A percentile compares a stretch with the other conserved stretches of the same genome.
These are phyloP conservation scores for Spilosoma lubricipeda DNA, from an alignment of 2,888 invertebrate species.

Conservation along the genomic window DNA sequence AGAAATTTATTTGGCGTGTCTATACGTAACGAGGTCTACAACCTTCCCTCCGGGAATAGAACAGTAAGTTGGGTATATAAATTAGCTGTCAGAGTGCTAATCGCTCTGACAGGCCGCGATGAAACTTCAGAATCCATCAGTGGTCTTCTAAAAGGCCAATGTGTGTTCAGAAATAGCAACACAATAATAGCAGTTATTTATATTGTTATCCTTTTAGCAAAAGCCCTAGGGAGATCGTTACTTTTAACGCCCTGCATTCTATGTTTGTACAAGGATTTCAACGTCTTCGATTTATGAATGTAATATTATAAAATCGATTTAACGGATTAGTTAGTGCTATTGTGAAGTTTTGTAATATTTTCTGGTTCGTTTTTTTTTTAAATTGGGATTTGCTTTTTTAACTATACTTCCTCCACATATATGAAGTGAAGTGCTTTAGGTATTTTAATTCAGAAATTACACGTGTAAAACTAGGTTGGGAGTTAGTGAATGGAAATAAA, in stretches of 20 bases:
- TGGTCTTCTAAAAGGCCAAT: conserved; percentile 79
- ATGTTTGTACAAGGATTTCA: conserved; percentile 66
- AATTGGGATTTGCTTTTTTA: not conserved
- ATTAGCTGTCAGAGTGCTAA: conserved; percentile 85
- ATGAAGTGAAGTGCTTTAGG: not conserved
- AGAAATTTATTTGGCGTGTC: conserved; percentile 58
- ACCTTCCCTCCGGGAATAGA: conserved; percentile 77
- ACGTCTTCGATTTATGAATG: conserved; percentile 50
- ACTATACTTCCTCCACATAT: not conserved
- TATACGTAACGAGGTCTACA: conserved; percentile 61
- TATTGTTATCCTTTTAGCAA: conserved; percentile 79
- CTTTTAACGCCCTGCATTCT: conserved; percentile 68
- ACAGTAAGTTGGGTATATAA: conserved; percentile 85
- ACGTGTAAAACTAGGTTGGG: no score
- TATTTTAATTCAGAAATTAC: no score
- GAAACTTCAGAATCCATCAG: conserved; percentile 84
- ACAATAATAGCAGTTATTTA: conserved; percentile 77
- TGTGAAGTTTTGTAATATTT: conserved; percentile 7
- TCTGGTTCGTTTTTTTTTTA: conserved; percentile 12
- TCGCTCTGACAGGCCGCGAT: conserved; percentile 85
- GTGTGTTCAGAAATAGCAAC: conserved; percentile 75
- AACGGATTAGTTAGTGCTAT: conserved; percentile 30
- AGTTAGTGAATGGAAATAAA: not conserved
- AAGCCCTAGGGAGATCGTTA: conserved; percentile 60
- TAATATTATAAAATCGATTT: conserved; percentile 33